Percentiles rank a stretch among this genome's conserved stretches.
Conservation (phyloP, 2,113 vertebrate genomes). For the Lucifuga dentata region DNA sequence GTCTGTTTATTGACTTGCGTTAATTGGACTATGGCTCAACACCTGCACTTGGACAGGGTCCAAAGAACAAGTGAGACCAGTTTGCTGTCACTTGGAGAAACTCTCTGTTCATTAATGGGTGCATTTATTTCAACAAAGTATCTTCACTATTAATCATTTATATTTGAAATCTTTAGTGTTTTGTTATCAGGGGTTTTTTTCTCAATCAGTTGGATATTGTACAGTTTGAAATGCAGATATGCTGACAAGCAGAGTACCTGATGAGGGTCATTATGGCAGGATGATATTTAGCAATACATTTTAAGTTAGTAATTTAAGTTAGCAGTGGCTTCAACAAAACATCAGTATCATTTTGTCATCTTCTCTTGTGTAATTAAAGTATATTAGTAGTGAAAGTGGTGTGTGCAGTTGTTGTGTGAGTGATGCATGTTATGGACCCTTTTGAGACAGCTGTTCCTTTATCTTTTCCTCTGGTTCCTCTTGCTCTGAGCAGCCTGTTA, state of each 20-base stretch:
- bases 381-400: conserved; percentile 1
- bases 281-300: no score
- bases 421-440: not conserved
- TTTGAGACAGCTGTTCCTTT: conserved; percentile 40
- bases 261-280: not conserved
- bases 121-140: no score
- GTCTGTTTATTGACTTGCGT: conserved; percentile 60
- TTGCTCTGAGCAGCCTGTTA: conserved; percentile 39
- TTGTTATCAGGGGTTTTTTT: not conserved
- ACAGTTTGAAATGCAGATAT: not conserved
- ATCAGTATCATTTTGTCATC: not conserved
- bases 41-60: conserved; percentile 17
- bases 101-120: not conserved
- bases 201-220: not conserved
- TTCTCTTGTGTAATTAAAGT: conserved; percentile 23
- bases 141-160: no score
- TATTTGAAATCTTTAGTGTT: no score
- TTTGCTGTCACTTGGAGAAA: conserved; percentile 13
- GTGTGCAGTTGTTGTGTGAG: conserved; percentile 2
- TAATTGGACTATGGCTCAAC: conserved; percentile 48
- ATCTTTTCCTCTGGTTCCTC: conserved; percentile 33
- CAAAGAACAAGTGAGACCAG: conserved; percentile 13
- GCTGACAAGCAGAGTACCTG: not conserved
- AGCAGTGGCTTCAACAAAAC: not conserved
- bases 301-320: not conserved